phyloP scores from a whole-genome alignment of 2,797 vertebrate species.

The Sternarchorhynchus goeldii region DNA sequence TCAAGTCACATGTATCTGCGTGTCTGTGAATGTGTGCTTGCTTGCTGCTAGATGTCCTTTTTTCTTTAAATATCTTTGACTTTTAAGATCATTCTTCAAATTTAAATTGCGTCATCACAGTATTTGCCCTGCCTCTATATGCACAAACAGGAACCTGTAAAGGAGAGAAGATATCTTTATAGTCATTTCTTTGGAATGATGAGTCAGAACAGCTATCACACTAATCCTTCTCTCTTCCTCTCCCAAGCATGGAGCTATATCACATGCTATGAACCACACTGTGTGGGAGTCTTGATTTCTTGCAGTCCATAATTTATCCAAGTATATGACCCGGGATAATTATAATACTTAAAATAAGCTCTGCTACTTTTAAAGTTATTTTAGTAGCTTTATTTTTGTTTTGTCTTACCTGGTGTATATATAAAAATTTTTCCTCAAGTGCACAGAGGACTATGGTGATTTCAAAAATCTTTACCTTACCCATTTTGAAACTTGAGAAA shows the following conservation, averaged over 20 bases:
- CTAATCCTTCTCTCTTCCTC: conserved; percentile 13
- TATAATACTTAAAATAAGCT: conserved; percentile 31
- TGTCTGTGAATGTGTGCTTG: conserved; percentile 26
- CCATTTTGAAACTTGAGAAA: too few relatives aligned
- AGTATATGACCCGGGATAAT: conserved; percentile 35
- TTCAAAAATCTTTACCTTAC: conserved; percentile 6
- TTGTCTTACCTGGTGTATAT: background rate
- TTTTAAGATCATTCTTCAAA: conserved; percentile 13
- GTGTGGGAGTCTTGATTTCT: conserved; percentile 48
- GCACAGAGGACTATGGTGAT: background rate
- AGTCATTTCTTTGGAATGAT: conserved; percentile 42
- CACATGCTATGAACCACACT: conserved; percentile 39
- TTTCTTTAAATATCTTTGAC: conserved; percentile 12
- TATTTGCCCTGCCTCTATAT: conserved; percentile 11
- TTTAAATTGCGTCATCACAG: conserved; percentile 11
- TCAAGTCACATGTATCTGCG: conserved; percentile 18
- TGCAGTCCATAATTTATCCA: conserved; percentile 43
- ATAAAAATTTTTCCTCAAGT: conserved; percentile 12
- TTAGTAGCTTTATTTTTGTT: too few relatives aligned
- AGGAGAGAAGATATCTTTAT: conserved; percentile 26
- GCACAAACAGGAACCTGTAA: conserved; percentile 1
- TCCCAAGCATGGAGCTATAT: conserved; percentile 20
- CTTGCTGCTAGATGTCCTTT: conserved; percentile 8
- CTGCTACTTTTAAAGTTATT: too few relatives aligned
- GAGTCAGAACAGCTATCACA: conserved; percentile 48